These are phyloP conservation scores for Alentia gelatinosa DNA, from an alignment of 2,888 invertebrate species.

Conservation along the genomic window DNA sequence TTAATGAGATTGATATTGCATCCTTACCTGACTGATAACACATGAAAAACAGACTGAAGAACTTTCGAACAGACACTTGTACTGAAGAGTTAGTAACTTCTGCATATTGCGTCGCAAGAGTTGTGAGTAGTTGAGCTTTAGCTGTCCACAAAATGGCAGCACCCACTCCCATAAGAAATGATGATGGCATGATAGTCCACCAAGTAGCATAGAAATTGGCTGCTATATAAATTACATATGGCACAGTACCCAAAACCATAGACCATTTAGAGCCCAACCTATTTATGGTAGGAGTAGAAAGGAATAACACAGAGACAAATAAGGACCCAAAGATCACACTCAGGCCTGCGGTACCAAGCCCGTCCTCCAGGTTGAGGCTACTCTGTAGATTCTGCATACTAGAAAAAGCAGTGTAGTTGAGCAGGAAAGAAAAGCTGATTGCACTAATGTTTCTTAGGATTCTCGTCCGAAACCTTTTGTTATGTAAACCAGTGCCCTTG, in stretches of 20 bases:
- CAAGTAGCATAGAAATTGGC: conserved; percentile 93
- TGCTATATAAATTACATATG: conserved; percentile 94
- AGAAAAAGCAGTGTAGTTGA: conserved; percentile 43
- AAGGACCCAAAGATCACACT: not conserved
- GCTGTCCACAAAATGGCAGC: conserved; percentile 98
- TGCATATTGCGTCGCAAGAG: not conserved
- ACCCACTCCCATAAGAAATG: conserved; percentile 92
- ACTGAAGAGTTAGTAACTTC: not conserved
- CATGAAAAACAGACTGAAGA: conserved; percentile 26
- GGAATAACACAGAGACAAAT: not conserved
- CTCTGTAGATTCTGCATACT: conserved; percentile 47
- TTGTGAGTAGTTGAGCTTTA: conserved; percentile 89
- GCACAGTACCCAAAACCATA: conserved; percentile 92
- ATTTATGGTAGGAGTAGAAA: not conserved
- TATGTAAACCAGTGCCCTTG: too few relatives aligned
- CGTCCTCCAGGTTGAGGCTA: conserved; percentile 9
- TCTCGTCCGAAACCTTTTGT: too few relatives aligned
- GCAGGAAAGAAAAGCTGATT: not conserved
- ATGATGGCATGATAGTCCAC: conserved; percentile 87
- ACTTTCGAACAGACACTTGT: not conserved
- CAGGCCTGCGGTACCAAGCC: not conserved
- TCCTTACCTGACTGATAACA: conserved; percentile 6
- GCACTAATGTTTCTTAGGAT: not conserved
- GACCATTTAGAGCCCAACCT: conserved; percentile 87
- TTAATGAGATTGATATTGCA: too few relatives aligned